Evolutionary conservation across 2,888 invertebrate genomes (phyloP), one percentile per base, ranked within the genome.

Genomic region (Tenthredo mesomela): DNA sequence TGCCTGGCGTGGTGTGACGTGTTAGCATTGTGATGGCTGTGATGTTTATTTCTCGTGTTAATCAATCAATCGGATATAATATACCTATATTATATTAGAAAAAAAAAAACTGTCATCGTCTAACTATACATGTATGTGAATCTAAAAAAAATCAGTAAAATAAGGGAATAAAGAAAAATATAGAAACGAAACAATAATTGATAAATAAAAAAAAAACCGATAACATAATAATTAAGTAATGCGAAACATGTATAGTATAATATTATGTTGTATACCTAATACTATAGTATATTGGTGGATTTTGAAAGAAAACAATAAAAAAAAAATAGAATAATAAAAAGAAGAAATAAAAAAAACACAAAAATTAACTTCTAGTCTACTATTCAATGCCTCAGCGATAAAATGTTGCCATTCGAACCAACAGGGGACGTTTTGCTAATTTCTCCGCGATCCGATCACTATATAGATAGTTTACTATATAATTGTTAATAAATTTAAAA

Each of bases 11-110:
- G 43, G 37, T 73, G 87, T 88, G 85, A 86, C 86, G 86, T 87
- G 87, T 88, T 87, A 88, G 84, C 73, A 75, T 86, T 82, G 85
- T 85, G 54, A 84, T 85, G 84, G 65, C 83, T 83, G 78, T 85
- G 4, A 58, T 40, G 21, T 37, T 25, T 25, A 65, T 33, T 58
- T 21, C 10, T 29, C 47, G 75, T 77, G 77, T 77, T n/a, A 54
- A 77, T 40, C 29, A 54, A 77, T 40, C 29, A 54, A 50, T 50
- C n/a, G 15, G 54, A 54, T 75, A 29, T 37, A 12, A 43, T 43
- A 43, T 43, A 43, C 10, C 9, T 10, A 43, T 10, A 43, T 29
- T n/a, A n/a, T n/a, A n/a, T n/a, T n/a, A n/a, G n/a, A n/a, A n/a
- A n/a, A 29, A 2, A 43, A 15, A 40, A 18, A n/a, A 40, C 18